Evolutionary conservation across 2,888 invertebrate species (phyloP).

Genomic region (Agapostemon virescens): DNA sequence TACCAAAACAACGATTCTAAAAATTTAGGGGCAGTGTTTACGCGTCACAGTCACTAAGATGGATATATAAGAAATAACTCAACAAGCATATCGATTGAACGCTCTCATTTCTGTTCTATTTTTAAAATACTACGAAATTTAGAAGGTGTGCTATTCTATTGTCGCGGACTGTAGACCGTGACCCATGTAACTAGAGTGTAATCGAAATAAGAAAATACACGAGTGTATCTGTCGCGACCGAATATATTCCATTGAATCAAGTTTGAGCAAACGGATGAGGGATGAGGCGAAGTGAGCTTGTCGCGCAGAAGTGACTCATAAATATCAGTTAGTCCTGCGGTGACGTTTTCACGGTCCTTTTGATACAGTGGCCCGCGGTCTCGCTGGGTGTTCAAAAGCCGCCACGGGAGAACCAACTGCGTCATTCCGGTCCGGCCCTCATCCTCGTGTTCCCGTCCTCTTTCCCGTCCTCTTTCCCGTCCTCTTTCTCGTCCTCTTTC

Average conservation of each 20-base stretch:
- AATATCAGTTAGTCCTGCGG: constrained; percentile 63
- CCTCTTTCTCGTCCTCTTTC: neutral
- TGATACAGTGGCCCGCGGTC: constrained; percentile 60
- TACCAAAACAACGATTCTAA: too few relatives aligned
- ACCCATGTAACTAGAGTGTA: too few relatives aligned
- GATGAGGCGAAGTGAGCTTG: constrained; percentile 26
- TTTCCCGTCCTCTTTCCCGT: neutral
- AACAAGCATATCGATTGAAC: too few relatives aligned
- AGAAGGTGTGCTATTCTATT: too few relatives aligned
- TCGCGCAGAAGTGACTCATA: constrained; percentile 62
- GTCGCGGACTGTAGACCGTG: too few relatives aligned
- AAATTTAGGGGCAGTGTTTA: too few relatives aligned
- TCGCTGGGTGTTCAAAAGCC: constrained; percentile 56
- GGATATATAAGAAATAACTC: too few relatives aligned
- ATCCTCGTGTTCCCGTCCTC: neutral
- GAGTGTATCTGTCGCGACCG: neutral
- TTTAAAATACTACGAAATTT: too few relatives aligned
- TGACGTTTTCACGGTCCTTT: constrained; percentile 57
- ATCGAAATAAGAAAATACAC: neutral
- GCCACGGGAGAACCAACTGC: constrained; percentile 40
- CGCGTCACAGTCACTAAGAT: too few relatives aligned
- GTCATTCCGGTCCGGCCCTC: constrained; percentile 38
- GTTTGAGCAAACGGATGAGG: constrained; percentile 29
- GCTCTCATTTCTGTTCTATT: too few relatives aligned
- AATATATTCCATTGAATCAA: neutral